Evolutionary conservation across 37 sponge, comb jelly and placozoan species (phyloP).

Genomic region (Beroe ovata): DNA sequence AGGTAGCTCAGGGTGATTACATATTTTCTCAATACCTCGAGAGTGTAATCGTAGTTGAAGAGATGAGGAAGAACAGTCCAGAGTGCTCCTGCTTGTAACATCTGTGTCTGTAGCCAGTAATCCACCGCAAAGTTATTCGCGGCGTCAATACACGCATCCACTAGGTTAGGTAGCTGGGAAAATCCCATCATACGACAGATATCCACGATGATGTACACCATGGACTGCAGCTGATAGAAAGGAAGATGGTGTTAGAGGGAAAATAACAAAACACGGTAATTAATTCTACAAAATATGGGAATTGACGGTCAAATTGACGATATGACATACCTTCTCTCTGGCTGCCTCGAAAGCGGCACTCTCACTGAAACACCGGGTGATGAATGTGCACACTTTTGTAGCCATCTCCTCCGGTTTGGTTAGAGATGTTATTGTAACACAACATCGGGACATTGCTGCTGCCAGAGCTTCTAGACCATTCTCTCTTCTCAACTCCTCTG

Average conservation of each 20-base stretch:
- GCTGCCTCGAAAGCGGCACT: constrained; percentile 96
- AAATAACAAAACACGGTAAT: not conserved
- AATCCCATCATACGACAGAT: constrained; percentile 22
- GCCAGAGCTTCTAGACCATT: constrained; percentile 73
- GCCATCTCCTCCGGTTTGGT: constrained; percentile 17
- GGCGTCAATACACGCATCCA: constrained; percentile 58
- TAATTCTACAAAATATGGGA: too few relatives aligned
- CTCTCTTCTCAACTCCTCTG: constrained; percentile 73
- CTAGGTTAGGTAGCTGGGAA: constrained; percentile 32
- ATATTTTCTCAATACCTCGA: constrained; percentile 76
- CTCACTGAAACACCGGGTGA: constrained; percentile 87
- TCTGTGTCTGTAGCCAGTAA: constrained; percentile 84
- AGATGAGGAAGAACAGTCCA: constrained; percentile 85
- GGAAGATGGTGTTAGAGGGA: not conserved
- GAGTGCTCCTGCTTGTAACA: constrained; percentile 85
- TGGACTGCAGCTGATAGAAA: constrained; percentile 76
- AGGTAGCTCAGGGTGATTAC: too few relatives aligned
- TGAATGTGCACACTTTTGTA: constrained; percentile 78
- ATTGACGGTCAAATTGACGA: too few relatives aligned
- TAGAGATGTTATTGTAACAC: not conserved
- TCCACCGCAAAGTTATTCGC: constrained; percentile 77
- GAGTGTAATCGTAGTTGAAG: constrained; percentile 98
- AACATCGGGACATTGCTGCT: constrained; percentile 3
- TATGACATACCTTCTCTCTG: constrained; percentile 84
- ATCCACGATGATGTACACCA: constrained; percentile 70